Evolutionary conservation across 2,888 invertebrate genomes (phyloP).

Genomic region (Drosophila subsilvestris): DNA sequence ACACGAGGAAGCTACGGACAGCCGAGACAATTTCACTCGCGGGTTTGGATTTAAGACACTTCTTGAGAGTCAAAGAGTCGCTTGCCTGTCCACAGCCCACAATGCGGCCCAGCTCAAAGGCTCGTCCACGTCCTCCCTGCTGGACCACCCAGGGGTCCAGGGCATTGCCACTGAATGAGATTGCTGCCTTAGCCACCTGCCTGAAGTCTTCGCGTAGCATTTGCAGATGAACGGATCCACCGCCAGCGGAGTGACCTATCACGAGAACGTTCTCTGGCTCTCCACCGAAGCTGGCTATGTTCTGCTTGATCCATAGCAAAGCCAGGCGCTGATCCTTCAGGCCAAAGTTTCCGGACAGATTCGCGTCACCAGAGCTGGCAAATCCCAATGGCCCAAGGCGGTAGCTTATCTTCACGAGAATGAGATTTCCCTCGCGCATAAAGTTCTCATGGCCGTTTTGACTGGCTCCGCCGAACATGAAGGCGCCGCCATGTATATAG

Average conservation of each 20-base stretch:
- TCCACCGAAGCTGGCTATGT: conserved; percentile 82
- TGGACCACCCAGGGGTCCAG: conserved; percentile 87
- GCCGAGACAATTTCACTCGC: conserved; percentile 87
- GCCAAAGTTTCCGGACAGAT: conserved; percentile 84
- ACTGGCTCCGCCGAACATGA: conserved; percentile 86
- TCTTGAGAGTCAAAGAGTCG: conserved; percentile 86
- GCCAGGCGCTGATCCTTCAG: conserved; percentile 63
- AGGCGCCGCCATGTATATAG: conserved; percentile 89
- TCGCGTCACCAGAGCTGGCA: conserved; percentile 89
- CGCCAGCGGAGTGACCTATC: conserved; percentile 90
- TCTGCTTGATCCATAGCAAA: conserved; percentile 52
- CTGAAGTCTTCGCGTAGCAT: conserved; percentile 86
- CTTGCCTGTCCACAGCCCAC: conserved; percentile 87
- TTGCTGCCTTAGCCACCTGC: conserved; percentile 52
- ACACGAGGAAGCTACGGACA: conserved; percentile 81
- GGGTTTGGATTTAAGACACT: conserved; percentile 87
- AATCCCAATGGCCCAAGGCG: conserved; percentile 91
- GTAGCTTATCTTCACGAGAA: conserved; percentile 89
- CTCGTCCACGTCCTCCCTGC: conserved; percentile 85
- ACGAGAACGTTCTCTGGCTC: conserved; percentile 87
- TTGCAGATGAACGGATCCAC: conserved; percentile 90
- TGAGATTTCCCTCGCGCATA: conserved; percentile 87
- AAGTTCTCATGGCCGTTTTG: conserved; percentile 86
- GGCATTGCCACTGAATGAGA: conserved; percentile 89
- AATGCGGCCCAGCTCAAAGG: conserved; percentile 86